phyloP scores from a whole-genome alignment of 1,140 invertebrate species.

The Grapholita molesta region DNA sequence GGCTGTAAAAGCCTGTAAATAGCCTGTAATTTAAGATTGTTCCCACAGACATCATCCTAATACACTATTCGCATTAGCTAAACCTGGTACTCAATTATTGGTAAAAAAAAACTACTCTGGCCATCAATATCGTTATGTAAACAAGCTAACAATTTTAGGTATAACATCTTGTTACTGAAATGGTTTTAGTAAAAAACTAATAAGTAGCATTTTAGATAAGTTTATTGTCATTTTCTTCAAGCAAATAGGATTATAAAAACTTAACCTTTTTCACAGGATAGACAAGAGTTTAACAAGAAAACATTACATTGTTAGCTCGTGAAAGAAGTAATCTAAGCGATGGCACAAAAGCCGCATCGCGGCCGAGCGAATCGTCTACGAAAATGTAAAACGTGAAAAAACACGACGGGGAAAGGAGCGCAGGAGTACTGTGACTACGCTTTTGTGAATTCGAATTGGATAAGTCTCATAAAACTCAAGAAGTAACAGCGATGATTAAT shows the following conservation, averaged over 20 bases:
- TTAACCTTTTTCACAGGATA: neutral
- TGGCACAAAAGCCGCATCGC: slow-evolving; percentile 1
- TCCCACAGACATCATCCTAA: too few relatives aligned
- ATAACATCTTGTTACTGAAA: too few relatives aligned
- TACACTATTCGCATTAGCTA: too few relatives aligned
- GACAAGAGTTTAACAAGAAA: slow-evolving; percentile 1
- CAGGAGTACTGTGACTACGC: neutral
- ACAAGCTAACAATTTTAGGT: too few relatives aligned
- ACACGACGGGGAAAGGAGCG: neutral
- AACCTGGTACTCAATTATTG: too few relatives aligned
- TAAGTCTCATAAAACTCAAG: neutral
- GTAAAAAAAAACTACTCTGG: too few relatives aligned
- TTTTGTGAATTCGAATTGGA: neutral
- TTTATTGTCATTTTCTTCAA: neutral
- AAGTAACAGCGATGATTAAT: neutral
- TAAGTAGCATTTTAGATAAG: neutral
- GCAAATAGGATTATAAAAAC: neutral
- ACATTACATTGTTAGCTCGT: neutral
- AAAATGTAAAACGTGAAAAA: slow-evolving; percentile 3
- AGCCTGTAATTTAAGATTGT: too few relatives aligned
- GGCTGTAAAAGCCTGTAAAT: too few relatives aligned
- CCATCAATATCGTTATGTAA: too few relatives aligned
- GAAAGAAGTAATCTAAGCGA: slow-evolving; percentile 2
- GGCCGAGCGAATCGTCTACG: neutral
- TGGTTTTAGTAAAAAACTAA: too few relatives aligned